These are phyloP conservation scores for Eubasilissa regina DNA, from an alignment of 1,140 invertebrate species.

Conservation along the genomic window DNA sequence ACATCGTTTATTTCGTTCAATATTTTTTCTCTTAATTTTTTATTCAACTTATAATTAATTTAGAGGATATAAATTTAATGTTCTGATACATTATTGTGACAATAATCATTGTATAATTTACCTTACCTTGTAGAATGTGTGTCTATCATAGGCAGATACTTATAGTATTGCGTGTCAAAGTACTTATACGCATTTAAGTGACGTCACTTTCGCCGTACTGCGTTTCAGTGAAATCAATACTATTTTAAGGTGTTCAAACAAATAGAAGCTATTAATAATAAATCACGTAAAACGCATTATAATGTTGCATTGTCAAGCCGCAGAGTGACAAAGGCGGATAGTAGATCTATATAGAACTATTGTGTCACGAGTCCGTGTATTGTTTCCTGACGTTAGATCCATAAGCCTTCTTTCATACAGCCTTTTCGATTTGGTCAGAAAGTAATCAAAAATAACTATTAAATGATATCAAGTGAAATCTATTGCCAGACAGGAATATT, in stretches of 20 bases:
- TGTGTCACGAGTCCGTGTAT: slow-evolving; percentile 23
- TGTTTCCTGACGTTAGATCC: slow-evolving; percentile 1
- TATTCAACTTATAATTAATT: too few relatives aligned
- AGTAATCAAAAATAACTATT: slow-evolving; percentile 43
- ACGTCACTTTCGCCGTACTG: slow-evolving; percentile 3
- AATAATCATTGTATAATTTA: not conserved
- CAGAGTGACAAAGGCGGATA: not conserved
- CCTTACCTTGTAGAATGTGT: too few relatives aligned
- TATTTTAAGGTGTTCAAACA: slow-evolving; percentile 2
- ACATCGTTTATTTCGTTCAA: too few relatives aligned
- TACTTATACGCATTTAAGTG: slow-evolving; percentile 12
- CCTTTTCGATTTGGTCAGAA: slow-evolving; percentile 39
- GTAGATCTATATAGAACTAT: slow-evolving; percentile 21
- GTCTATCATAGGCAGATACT: too few relatives aligned
- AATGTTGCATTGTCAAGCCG: slow-evolving; percentile 22
- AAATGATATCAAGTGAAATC: slow-evolving; percentile 35
- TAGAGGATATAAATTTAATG: too few relatives aligned
- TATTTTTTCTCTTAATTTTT: too few relatives aligned
- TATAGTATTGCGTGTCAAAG: too few relatives aligned
- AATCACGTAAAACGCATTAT: slow-evolving; percentile 34
- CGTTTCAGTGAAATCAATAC: not conserved
- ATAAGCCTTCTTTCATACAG: slow-evolving; percentile 10
- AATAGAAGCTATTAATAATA: slow-evolving; percentile 23
- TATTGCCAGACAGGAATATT: slow-evolving; percentile 33
- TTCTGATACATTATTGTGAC: too few relatives aligned